Evolutionary conservation across 2,888 invertebrate genomes (phyloP).

Genomic region (Heliconius hortense): DNA sequence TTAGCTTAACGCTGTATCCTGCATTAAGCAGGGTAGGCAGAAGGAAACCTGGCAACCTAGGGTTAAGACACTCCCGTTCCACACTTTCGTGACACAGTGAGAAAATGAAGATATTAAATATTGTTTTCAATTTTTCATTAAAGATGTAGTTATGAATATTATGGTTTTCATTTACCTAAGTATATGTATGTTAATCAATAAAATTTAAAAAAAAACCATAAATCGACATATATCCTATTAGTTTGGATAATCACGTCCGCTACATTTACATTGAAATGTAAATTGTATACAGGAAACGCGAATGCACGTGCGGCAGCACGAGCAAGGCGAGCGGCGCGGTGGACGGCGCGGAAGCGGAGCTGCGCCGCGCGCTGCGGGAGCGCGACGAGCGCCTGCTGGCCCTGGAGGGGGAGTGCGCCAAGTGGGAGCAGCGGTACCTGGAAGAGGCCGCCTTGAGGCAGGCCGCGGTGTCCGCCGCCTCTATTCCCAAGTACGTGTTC

Average conservation of each 20-base stretch:
- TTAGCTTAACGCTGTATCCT: too few species aligned
- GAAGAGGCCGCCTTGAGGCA: slow-evolving; percentile 91
- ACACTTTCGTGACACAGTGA: too few species aligned
- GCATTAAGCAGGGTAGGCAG: background rate
- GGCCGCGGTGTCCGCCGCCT: slow-evolving; percentile 91
- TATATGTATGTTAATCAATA: too few species aligned
- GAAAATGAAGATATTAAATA: too few species aligned
- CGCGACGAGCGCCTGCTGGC: slow-evolving; percentile 76
- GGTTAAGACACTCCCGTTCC: too few species aligned
- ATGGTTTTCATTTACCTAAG: too few species aligned
- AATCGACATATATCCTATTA: too few species aligned
- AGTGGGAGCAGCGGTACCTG: slow-evolving; percentile 92
- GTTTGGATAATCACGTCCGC: too few species aligned
- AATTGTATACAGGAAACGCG: slow-evolving; percentile 35
- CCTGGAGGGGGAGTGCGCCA: slow-evolving; percentile 90
- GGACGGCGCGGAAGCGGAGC: slow-evolving; percentile 75
- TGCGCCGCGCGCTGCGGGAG: slow-evolving; percentile 72
- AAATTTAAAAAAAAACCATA: too few species aligned
- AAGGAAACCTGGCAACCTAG: background rate
- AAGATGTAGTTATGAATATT: too few species aligned
- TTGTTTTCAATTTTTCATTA: too few species aligned
- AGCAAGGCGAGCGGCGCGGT: slow-evolving; percentile 46
- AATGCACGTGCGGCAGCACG: slow-evolving; percentile 32
- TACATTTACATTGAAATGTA: too few species aligned
- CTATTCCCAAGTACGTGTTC: slow-evolving; percentile 83